A percentile compares a stretch with the other conserved stretches of the same genome.
phyloP scores from a whole-genome alignment of 1,140 invertebrate species.

The Lithobius niger region DNA sequence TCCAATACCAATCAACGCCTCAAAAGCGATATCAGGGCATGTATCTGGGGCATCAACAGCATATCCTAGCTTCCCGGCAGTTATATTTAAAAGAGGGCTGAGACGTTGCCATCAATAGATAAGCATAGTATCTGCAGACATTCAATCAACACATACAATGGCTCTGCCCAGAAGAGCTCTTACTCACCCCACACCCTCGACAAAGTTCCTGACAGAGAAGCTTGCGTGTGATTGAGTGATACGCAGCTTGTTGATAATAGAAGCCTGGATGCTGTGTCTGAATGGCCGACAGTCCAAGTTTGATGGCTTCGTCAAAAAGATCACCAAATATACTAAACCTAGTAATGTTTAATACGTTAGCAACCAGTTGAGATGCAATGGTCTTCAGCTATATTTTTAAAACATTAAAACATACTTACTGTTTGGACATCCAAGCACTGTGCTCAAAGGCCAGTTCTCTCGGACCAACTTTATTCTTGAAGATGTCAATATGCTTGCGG shows the following conservation, averaged over 20 bases:
- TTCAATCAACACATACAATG: too few species aligned
- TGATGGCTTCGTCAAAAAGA: constrained; percentile 87
- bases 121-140: too few species aligned
- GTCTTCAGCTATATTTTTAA: too few species aligned
- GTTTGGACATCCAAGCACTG: constrained; percentile 90
- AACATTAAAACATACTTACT: constrained; percentile 43
- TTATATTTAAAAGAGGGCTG: too few species aligned
- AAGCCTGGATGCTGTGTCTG: constrained; percentile 94
- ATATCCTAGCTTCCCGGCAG: too few species aligned
- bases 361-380: too few species aligned
- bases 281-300: constrained; percentile 70
- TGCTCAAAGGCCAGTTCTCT: constrained; percentile 85
- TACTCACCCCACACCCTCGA: constrained; percentile 35
- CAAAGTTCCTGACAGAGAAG: constrained; percentile 57
- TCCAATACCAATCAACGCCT: too few species aligned
- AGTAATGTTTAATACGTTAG: too few species aligned
- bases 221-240: constrained; percentile 64
- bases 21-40: too few species aligned
- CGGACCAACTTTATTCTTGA: constrained; percentile 57
- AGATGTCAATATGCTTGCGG: constrained; percentile 75
- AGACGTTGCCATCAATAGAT: too few species aligned
- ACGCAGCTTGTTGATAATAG: constrained; percentile 87
- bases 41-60: too few species aligned
- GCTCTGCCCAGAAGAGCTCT: too few species aligned
- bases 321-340: constrained; percentile 63